Base-by-base conservation (phyloP, 2,113 vertebrate genomes). In the Centropus unirufus region DNA sequence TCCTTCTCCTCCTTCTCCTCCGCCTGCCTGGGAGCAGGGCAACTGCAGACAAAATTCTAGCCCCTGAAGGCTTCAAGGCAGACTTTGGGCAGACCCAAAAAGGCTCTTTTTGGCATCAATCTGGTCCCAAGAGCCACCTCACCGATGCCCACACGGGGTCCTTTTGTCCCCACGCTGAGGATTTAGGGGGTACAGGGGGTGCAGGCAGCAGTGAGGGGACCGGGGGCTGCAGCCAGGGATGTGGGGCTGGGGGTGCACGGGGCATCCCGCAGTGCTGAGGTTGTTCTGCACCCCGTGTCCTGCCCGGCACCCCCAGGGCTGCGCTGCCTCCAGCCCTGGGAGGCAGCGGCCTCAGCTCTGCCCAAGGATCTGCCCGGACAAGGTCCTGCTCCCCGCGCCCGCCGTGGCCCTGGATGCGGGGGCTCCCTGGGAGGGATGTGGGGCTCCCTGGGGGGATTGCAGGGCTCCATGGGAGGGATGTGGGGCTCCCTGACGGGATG, bases 311-410 rank as follows among this genome's bases (percentile, higher is more conserved):
- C 51, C 59, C 49, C 18, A 2, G 15, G 11, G 11, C 26, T 12
- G 9, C 4, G 16, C 76, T 3, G 1, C 24, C 49, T 32, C 58
- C 52, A 4, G 5, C 44, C 70, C 39, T 4, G 2, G 17, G 0
- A 1, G 14, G 9, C 5, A 10, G 10, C 21, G 9, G 15, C 22
- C 2, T 2, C 40, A 3, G 12, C 1, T n/a, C 44, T 5, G 7
- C 46, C 23, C 4, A 8, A 11, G 27, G 11, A 13, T 5, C 59
- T 1, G 10, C 10, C 0, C 1, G 68, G 22, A 1, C 12, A 3
- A 42, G 12, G 9, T 47, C 44, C 8, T 2, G 2, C 11, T 52
- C 16, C 51, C 59, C 39, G n/a, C n/a, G n/a, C n/a, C n/a, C n/a
- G n/a, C n/a, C n/a, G n/a, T n/a, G n/a, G n/a, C n/a, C n/a, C n/a